These are phyloP conservation scores for Astyanax mexicanus DNA, from an alignment of 2,797 vertebrate species.

Conservation along the genomic window DNA sequence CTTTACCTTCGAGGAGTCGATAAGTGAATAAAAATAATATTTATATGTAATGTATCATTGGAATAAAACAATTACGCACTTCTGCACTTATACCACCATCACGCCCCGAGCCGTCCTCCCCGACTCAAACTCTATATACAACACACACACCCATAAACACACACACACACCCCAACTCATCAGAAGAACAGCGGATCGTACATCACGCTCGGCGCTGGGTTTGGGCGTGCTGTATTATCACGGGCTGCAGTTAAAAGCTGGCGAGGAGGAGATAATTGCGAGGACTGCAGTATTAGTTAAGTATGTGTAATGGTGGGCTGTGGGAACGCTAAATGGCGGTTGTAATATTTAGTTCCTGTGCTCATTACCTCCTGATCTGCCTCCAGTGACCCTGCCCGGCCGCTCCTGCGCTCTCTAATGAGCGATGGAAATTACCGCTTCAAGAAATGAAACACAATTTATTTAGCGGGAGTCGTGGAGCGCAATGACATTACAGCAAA, in stretches of 20 bases:
- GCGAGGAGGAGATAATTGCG: slow-evolving; percentile 84
- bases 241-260: slow-evolving; percentile 62
- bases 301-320: slow-evolving; percentile 84
- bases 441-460: slow-evolving; percentile 66
- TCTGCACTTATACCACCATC: too few species aligned
- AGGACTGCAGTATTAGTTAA: slow-evolving; percentile 85
- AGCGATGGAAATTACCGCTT: slow-evolving; percentile 85
- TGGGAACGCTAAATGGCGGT: slow-evolving; percentile 84
- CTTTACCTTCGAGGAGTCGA: slow-evolving; percentile 38
- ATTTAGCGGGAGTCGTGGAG: slow-evolving; percentile 79
- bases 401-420: slow-evolving; percentile 82
- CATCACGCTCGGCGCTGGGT: slow-evolving; percentile 58
- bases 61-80: slow-evolving; percentile 51
- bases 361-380: slow-evolving; percentile 79
- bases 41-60: slow-evolving; percentile 36
- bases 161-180: slow-evolving; percentile 7
- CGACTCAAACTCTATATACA: slow-evolving; percentile 41
- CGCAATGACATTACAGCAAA: slow-evolving; percentile 80
- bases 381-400: slow-evolving; percentile 82
- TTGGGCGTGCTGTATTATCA: slow-evolving; percentile 57
- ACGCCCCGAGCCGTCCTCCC: slow-evolving; percentile 2
- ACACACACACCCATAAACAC: too few species aligned
- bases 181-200: slow-evolving; percentile 34
- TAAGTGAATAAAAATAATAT: slow-evolving; percentile 60
- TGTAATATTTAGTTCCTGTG: slow-evolving; percentile 83